These are phyloP conservation scores for Corythucha ciliata DNA, from an alignment of 2,888 invertebrate species.

Conservation along the genomic window DNA sequence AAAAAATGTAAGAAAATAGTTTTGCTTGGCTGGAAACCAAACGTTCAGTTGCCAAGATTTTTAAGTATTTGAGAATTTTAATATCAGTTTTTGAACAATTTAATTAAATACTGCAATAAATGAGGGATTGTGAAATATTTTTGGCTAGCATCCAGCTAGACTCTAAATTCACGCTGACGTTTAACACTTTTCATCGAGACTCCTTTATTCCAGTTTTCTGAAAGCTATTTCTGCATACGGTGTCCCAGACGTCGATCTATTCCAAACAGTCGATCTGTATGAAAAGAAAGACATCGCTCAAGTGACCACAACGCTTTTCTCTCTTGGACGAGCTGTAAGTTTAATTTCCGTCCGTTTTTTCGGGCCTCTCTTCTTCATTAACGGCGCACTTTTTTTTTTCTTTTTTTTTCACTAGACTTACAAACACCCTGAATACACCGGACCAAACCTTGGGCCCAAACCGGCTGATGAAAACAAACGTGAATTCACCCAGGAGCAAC, in stretches of 20 bases:
- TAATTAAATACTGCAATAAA: no score
- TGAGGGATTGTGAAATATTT: not conserved
- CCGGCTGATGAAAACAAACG: constrained; percentile 90
- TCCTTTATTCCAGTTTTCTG: constrained; percentile 64
- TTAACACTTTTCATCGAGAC: no score
- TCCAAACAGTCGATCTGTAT: constrained; percentile 95
- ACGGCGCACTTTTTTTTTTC: not conserved
- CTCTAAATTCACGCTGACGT: no score
- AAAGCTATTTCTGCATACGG: constrained; percentile 79
- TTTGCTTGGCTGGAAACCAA: no score
- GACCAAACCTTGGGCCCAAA: constrained; percentile 88
- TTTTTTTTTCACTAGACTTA: constrained; percentile 53
- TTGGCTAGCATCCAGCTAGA: no score
- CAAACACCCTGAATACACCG: constrained; percentile 72
- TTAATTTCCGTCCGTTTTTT: constrained; percentile 1
- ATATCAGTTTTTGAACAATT: no score
- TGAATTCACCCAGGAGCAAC: constrained; percentile 84
- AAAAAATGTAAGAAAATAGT: no score
- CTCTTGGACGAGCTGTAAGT: constrained; percentile 69
- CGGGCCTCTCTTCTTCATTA: not conserved
- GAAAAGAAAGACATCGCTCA: constrained; percentile 82
- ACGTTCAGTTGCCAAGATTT: no score
- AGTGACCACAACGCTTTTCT: constrained; percentile 75
- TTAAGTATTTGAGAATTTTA: no score
- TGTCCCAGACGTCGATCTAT: constrained; percentile 81